Evolutionary conservation across 2,888 invertebrate species (phyloP).

Genomic region (Dolichopus griseipennis): DNA sequence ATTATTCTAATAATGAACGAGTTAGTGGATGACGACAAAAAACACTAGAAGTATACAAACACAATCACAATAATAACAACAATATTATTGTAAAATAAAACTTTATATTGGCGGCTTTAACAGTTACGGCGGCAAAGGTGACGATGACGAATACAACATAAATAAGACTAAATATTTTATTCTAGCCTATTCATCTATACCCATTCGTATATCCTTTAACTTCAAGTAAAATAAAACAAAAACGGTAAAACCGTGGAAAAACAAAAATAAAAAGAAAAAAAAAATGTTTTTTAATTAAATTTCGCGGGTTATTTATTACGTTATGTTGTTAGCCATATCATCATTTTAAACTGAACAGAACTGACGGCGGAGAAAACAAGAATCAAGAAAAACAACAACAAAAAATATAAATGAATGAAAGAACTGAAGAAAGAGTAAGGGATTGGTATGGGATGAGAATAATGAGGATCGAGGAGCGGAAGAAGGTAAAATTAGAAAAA

Average conservation of each 20-base stretch:
- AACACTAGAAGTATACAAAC: too few relatives aligned
- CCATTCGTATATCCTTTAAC: background rate
- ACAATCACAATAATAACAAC: too few relatives aligned
- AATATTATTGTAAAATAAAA: too few relatives aligned
- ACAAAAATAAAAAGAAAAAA: slow-evolving; percentile 24
- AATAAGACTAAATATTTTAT: background rate
- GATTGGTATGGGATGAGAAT: background rate
- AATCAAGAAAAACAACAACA: too few relatives aligned
- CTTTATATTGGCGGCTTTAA: too few relatives aligned
- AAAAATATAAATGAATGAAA: too few relatives aligned
- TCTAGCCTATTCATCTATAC: background rate
- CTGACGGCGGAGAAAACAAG: background rate
- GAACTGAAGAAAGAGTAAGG: background rate
- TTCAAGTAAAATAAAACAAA: background rate
- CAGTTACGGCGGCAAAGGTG: too few relatives aligned
- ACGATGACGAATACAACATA: background rate
- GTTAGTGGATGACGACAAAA: too few relatives aligned
- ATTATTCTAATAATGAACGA: background rate
- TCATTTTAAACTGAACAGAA: background rate
- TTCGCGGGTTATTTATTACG: slow-evolving; percentile 29
- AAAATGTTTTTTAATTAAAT: slow-evolving; percentile 29
- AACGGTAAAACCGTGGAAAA: background rate
- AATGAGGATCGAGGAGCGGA: background rate
- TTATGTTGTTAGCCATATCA: slow-evolving; percentile 5
- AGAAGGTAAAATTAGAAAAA: background rate